A percentile compares a stretch with the other conserved stretches of the same genome.
Evolutionary conservation across 2,888 invertebrate genomes (phyloP).

Genomic region (Lycia hirtaria): DNA sequence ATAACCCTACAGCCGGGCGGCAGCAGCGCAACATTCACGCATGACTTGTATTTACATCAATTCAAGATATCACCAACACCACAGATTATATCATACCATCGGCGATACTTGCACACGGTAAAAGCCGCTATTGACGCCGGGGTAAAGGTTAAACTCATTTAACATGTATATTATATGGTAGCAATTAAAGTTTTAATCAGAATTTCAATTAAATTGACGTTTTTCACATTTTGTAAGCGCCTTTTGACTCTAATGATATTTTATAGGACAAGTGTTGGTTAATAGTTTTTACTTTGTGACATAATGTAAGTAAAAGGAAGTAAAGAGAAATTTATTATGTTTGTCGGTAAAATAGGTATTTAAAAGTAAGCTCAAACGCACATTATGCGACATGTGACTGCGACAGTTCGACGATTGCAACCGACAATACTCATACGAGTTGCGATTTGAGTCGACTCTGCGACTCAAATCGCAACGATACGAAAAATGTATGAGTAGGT

Average conservation of each 20-base stretch:
- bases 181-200: constrained; percentile 16
- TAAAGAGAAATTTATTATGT: background rate
- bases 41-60: background rate
- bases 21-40: constrained; percentile 6
- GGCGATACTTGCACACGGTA: background rate
- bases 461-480: too few relatives aligned
- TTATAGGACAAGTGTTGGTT: constrained; percentile 7
- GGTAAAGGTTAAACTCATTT: constrained; percentile 22
- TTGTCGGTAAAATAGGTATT: background rate
- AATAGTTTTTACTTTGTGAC: constrained; percentile 3
- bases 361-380: background rate
- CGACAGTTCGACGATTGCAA: too few relatives aligned
- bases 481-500: too few relatives aligned
- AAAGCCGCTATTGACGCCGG: constrained; percentile 7
- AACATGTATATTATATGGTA: constrained; percentile 19
- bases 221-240: constrained; percentile 9
- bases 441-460: too few relatives aligned
- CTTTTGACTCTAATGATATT: constrained; percentile 3
- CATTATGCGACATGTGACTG: too few relatives aligned
- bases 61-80: constrained; percentile 1
- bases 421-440: too few relatives aligned
- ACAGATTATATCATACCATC: background rate
- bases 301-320: background rate
- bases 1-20: background rate
- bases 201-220: constrained; percentile 8